Conservation (phyloP, 2,113 vertebrate species). For the Sorex fumeus region DNA sequence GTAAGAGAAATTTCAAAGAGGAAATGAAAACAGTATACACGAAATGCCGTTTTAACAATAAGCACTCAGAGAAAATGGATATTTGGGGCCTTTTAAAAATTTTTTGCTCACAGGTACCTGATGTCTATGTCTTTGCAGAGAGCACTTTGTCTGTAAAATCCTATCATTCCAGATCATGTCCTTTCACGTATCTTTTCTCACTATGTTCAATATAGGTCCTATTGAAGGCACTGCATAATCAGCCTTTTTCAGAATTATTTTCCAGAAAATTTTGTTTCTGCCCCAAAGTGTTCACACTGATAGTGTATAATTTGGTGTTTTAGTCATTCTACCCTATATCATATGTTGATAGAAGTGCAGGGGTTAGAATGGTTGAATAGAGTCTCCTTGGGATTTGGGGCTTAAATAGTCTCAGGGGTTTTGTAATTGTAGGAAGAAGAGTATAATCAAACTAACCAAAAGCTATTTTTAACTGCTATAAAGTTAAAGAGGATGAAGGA, state of each 20-base stretch:
- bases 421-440: not conserved
- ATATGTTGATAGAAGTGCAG: not conserved
- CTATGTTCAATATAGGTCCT: not conserved
- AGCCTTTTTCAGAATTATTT: conserved; percentile 16
- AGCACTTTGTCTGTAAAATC: not conserved
- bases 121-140: not conserved
- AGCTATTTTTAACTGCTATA: not conserved
- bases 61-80: not conserved
- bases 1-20: conserved; percentile 31
- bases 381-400: not conserved
- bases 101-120: not conserved
- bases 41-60: conserved; percentile 21
- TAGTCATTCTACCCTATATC: not conserved
- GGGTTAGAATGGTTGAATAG: not conserved
- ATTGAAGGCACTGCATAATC: not conserved
- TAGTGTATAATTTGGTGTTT: not conserved
- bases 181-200: not conserved
- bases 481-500: not conserved
- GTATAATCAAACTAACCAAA: no score
- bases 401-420: not conserved
- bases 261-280: conserved; percentile 11
- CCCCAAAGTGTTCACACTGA: not conserved
- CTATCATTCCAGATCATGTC: not conserved
- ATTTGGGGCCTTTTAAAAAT: not conserved
- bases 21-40: not conserved